Evolutionary conservation across 2,797 vertebrate genomes (phyloP).

Genomic region (Atherinosoma microstoma): DNA sequence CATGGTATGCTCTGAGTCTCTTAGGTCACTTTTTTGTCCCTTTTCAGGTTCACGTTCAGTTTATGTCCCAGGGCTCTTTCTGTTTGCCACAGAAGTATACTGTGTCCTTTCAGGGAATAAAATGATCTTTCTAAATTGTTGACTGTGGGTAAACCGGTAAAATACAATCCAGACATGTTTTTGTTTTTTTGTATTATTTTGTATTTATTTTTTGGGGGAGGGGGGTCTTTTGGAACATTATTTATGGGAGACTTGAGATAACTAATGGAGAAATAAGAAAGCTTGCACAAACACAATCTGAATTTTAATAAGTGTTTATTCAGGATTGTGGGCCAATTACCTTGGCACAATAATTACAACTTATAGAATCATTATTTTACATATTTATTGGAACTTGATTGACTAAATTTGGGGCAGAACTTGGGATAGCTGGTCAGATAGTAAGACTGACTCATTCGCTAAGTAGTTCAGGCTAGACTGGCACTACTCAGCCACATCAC

Average conservation of each 20-base stretch:
- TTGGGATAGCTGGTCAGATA: background rate
- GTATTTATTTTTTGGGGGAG: too few relatives aligned
- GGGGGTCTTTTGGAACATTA: too few relatives aligned
- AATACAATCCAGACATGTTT: slow-evolving; percentile 16
- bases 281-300: too few relatives aligned
- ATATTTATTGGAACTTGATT: background rate
- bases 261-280: too few relatives aligned
- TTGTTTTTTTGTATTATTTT: too few relatives aligned
- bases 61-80: slow-evolving; percentile 47
- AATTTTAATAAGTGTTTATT: too few relatives aligned
- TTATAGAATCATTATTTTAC: too few relatives aligned
- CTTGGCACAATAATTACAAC: too few relatives aligned
- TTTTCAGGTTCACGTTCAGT: slow-evolving; percentile 37
- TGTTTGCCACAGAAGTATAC: slow-evolving; percentile 35
- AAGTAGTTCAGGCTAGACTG: background rate
- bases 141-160: slow-evolving; percentile 1
- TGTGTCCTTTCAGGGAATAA: slow-evolving; percentile 31
- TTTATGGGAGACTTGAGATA: too few relatives aligned
- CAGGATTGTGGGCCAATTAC: too few relatives aligned
- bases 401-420: background rate
- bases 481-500: background rate
- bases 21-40: slow-evolving; percentile 42
- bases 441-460: too few relatives aligned
- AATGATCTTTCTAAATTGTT: slow-evolving; percentile 26
- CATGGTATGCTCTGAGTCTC: slow-evolving; percentile 39